Base-by-base conservation (phyloP, 2,888 invertebrate species). In the Lycophotia porphyrea region DNA sequence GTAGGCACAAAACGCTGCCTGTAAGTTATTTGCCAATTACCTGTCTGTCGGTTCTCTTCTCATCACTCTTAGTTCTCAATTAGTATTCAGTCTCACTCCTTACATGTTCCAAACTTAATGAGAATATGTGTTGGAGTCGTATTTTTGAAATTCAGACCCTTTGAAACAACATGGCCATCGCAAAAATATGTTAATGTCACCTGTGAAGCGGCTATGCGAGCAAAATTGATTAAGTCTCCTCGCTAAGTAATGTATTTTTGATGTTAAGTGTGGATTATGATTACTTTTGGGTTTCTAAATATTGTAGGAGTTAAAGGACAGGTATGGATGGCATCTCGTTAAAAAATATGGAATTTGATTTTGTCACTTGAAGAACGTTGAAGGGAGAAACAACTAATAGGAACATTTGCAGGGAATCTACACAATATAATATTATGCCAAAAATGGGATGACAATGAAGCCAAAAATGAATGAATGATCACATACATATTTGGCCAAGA, bases 31-130 rank as follows among this genome's bases (percentile, higher is more conserved):
- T 80, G 75, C 84, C 86, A 86, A 88, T 85, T 87, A 87, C 76
- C 74, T 74, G 60, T 76, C 76, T 90, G 90, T 89, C 93, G 75
- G 88, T 58, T 94, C 93, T 93, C 84, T 84, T 80, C 79, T 64
- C 76, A 78, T 84, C 88, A 88, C 87, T 92, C 92, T 92, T 84
- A 86, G 90, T 84, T 86, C 91, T 91, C 93, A 94, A 95, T 96
- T 96, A 95, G 94, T 94, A 96, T 96, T 95, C 96, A 94, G 89
- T 89, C 88, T 90, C 91, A 88, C 92, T 95, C 94, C 95, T 95
- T 95, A 94, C 93, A 90, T 93, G 94, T 94, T 95, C 93, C 95
- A 93, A 95, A 95, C 94, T 95, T 95, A 96, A 96, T 95, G 95
- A 94, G 94, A 93, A 91, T 91, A 91, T 92, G 93, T 93, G 91